A percentile compares a stretch with the other conserved stretches of the same genome.
Conservation (phyloP, 2,797 vertebrate species). For the Orientallactaga sibirica region DNA sequence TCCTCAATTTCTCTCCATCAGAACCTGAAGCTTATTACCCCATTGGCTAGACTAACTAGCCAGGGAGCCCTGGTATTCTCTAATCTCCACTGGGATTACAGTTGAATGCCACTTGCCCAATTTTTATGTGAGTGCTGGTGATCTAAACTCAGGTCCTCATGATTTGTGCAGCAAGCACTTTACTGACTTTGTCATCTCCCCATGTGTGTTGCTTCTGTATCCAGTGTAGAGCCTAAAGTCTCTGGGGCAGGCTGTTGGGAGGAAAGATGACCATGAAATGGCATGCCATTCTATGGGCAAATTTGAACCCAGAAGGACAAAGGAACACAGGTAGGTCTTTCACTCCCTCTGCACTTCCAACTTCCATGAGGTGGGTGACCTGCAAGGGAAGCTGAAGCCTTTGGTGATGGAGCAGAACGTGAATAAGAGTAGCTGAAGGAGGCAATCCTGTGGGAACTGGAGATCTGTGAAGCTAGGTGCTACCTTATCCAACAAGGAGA, state of each 20-base stretch:
- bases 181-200: not conserved
- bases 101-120: no score
- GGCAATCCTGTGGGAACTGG: not conserved
- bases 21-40: no score
- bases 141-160: no score
- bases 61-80: no score
- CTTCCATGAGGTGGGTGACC: not conserved
- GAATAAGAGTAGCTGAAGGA: slow-evolving; percentile 29
- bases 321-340: not conserved
- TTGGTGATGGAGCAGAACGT: not conserved
- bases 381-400: not conserved
- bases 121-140: no score
- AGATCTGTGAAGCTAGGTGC: not conserved
- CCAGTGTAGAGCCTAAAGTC: not conserved
- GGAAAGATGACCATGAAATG: slow-evolving; percentile 6
- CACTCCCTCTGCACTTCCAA: slow-evolving; percentile 13
- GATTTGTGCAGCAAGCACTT: no score
- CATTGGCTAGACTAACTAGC: no score
- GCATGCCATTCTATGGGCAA: slow-evolving; percentile 11
- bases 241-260: not conserved
- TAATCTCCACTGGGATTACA: no score
- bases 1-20: no score
- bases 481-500: slow-evolving; percentile 10
- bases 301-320: not conserved
- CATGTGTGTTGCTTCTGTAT: not conserved